These are phyloP conservation scores for Bufotes viridis DNA, from an alignment of 2,797 vertebrate species.

Conservation along the genomic window DNA sequence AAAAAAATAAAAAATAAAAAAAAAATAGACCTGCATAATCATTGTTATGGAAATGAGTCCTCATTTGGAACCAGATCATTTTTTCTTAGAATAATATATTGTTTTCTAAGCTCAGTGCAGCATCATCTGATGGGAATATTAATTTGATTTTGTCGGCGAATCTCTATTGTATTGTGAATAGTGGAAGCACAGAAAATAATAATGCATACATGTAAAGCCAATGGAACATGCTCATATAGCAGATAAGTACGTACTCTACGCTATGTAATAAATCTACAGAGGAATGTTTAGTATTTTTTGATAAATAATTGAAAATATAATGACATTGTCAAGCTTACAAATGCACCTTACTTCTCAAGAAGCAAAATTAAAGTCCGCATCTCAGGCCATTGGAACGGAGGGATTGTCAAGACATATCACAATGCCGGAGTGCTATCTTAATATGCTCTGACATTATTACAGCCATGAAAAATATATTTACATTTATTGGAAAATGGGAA, in stretches of 20 bases:
- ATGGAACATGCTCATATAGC: slow-evolving; percentile 30
- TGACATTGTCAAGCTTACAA: slow-evolving; percentile 42
- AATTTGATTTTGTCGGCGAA: slow-evolving; percentile 47
- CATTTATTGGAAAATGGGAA: slow-evolving; percentile 34
- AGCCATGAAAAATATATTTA: slow-evolving; percentile 33
- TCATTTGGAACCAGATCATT: slow-evolving; percentile 49
- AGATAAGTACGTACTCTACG: slow-evolving; percentile 36
- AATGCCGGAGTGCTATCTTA: slow-evolving; percentile 35
- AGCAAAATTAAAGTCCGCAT: slow-evolving; percentile 34
- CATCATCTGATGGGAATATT: slow-evolving; percentile 44
- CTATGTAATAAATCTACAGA: slow-evolving; percentile 35
- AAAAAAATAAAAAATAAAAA: neutral
- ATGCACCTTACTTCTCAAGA: slow-evolving; percentile 35
- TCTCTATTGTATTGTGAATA: slow-evolving; percentile 40
- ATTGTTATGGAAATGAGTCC: slow-evolving; percentile 48
- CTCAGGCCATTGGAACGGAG: neutral
- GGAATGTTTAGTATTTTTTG: slow-evolving; percentile 27
- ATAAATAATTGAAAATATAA: slow-evolving; percentile 42
- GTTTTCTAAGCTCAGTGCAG: slow-evolving; percentile 40
- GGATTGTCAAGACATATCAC: slow-evolving; percentile 22
- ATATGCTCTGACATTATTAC: slow-evolving; percentile 51
- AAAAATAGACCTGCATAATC: slow-evolving; percentile 25
- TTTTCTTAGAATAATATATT: slow-evolving; percentile 52
- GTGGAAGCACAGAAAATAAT: slow-evolving; percentile 33
- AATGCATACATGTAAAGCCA: slow-evolving; percentile 35